Base-by-base conservation (phyloP, 2,888 invertebrate species). In the Habrosyne pyritoides region DNA sequence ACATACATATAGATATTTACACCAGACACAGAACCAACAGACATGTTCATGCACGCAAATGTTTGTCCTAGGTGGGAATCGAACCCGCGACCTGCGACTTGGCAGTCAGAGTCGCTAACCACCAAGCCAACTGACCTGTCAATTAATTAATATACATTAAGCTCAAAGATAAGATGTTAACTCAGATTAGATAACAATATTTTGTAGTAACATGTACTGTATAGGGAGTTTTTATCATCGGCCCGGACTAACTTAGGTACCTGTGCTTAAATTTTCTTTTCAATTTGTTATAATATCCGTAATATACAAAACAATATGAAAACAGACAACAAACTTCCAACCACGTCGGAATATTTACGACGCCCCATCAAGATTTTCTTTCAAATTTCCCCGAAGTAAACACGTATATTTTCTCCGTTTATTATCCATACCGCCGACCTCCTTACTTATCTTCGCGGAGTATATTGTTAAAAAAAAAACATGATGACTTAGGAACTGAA, bases 401-500 rank as follows among this genome's bases (percentile, higher is more conserved):
- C 76, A 77, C 83, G 79, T 79, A 86, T 83, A 87, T 89, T 89
- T 86, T 77, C 82, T 75, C 75, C 80, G 89, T 92, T 91, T 92
- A 91, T 91, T 91, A 92, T 91, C 91, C 89, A 69, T 69, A 67
- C 71, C 42, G 73, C 66, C 85, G 84, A 86, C 86, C 86, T 86
- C 78, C 82, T 87, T 85, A 89, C 90, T 90, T 89, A 89, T 89
- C 42, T 42, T 42, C 82, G 72, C 75, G 67, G 73, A 74, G 74
- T 83, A 80, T 87, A 90, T 92, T 90, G 87, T 90, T 86, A 91
- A 90, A 80, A 62, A n/a, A 30, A 65, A 90, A 89, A 83, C 84
- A 84, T 89, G 89, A 89, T 92, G 92, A 92, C 91, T 92, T 92
- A 92, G 89, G 83, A 91, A 92, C 91, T 92, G 91, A 86, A 88